Percentiles rank a stretch among this genome's conserved stretches.
phyloP scores from a whole-genome alignment of 2,888 invertebrate genomes.

The Epirrhoe tristata region DNA sequence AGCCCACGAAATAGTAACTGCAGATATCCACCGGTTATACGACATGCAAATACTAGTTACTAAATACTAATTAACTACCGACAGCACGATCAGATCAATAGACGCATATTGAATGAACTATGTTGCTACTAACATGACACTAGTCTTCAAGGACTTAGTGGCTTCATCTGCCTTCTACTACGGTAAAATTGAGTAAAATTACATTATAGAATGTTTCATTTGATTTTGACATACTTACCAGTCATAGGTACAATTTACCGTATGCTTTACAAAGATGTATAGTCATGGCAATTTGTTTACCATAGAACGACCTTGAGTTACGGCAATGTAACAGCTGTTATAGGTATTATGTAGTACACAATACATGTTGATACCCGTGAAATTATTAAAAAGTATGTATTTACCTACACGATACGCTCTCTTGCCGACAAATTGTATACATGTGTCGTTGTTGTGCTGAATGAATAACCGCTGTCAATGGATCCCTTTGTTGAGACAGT shows the following conservation, averaged over 20 bases:
- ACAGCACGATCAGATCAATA: background rate
- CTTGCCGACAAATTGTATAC: constrained; percentile 13
- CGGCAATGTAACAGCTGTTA: background rate
- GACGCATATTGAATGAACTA: background rate
- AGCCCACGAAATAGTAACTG: background rate
- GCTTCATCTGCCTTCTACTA: too few species aligned
- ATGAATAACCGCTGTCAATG: constrained; percentile 15
- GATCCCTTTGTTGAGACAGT: constrained; percentile 7
- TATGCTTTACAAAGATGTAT: background rate
- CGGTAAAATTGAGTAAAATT: too few species aligned
- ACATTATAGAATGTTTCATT: background rate
- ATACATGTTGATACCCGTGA: constrained; percentile 8
- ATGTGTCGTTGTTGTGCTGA: background rate
- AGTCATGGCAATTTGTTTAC: background rate
- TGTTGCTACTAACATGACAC: too few species aligned
- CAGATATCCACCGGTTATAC: constrained; percentile 6
- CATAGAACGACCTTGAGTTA: background rate
- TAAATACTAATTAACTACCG: constrained; percentile 3
- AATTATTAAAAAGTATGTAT: constrained; percentile 9
- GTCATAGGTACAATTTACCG: background rate
- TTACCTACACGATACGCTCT: constrained; percentile 18
- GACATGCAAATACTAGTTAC: constrained; percentile 9
- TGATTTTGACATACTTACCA: background rate
- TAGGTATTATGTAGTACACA: background rate
- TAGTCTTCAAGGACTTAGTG: too few species aligned